Evolutionary conservation across 2,797 vertebrate species (phyloP).

Genomic region (Novumbra hubbsi): DNA sequence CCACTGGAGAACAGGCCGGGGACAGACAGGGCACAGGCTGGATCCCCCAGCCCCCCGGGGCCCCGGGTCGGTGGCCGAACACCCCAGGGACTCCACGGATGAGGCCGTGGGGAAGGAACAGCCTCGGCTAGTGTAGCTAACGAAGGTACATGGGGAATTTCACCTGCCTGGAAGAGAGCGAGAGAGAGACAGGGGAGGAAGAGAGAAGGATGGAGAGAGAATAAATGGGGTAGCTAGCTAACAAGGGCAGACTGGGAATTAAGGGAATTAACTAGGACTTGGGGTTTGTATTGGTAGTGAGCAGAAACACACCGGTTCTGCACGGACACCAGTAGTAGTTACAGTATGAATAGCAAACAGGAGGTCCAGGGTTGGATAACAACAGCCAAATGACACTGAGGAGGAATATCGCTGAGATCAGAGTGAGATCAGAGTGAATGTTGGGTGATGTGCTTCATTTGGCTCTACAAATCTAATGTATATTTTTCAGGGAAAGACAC

Average conservation of each 20-base stretch:
- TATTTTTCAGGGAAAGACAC: too few species aligned
- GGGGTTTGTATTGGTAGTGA: constrained; percentile 11
- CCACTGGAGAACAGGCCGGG: constrained; percentile 91
- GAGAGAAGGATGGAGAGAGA: not conserved
- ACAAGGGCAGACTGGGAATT: constrained; percentile 45
- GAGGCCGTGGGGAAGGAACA: constrained; percentile 67
- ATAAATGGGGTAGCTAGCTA: constrained; percentile 29
- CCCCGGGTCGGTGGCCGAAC: constrained; percentile 40
- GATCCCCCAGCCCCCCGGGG: constrained; percentile 66
- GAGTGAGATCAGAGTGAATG: too few species aligned
- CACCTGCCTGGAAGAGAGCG: constrained; percentile 25
- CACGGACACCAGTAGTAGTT: not conserved
- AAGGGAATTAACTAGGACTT: constrained; percentile 24
- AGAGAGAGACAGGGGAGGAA: not conserved
- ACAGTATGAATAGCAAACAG: not conserved
- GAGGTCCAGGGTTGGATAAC: not conserved
- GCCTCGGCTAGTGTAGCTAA: constrained; percentile 81
- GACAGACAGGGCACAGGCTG: constrained; percentile 76
- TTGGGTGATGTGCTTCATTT: too few species aligned
- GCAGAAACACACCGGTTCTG: not conserved
- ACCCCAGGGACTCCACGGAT: constrained; percentile 50
- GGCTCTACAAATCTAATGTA: too few species aligned
- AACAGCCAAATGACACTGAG: not conserved
- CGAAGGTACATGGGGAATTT: constrained; percentile 73
- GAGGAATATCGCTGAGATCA: not conserved